Evolutionary conservation across 2,888 invertebrate genomes (phyloP).

Genomic region (Parapristionchus giblindavisi): DNA sequence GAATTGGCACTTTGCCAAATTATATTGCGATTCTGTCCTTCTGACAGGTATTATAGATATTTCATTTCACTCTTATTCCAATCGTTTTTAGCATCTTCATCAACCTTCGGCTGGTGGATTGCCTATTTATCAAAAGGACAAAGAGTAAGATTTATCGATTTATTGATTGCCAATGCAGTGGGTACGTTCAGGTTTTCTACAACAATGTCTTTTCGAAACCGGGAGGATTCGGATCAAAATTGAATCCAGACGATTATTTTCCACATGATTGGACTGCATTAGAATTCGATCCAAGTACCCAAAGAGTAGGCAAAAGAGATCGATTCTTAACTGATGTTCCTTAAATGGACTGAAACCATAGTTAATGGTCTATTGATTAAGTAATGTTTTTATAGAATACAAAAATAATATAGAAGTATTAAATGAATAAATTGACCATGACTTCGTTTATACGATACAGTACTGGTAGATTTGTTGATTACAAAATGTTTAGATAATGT

Average conservation of each 20-base stretch:
- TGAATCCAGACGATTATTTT: slow-evolving; percentile 17
- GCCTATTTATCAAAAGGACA: slow-evolving; percentile 10
- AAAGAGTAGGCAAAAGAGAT: slow-evolving; percentile 1
- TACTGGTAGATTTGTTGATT: too few species aligned
- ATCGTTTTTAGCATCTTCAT: slow-evolving; percentile 7
- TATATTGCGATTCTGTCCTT: slow-evolving; percentile 21
- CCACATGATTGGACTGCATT: slow-evolving; percentile 22
- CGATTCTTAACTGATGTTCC: background rate
- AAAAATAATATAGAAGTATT: too few species aligned
- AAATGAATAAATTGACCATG: too few species aligned
- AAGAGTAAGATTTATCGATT: background rate
- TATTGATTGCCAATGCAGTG: background rate
- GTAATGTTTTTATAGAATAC: background rate
- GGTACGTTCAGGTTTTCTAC: slow-evolving; percentile 14
- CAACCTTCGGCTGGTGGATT: slow-evolving; percentile 34
- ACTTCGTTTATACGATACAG: too few species aligned
- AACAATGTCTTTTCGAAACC: slow-evolving; percentile 14
- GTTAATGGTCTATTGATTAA: background rate
- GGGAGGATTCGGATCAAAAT: background rate
- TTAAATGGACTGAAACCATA: background rate
- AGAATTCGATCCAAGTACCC: slow-evolving; percentile 23
- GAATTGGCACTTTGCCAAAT: background rate
- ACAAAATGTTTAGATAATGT: too few species aligned
- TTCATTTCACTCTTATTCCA: background rate
- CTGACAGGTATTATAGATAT: background rate